Evolutionary conservation across 2,888 invertebrate genomes (phyloP).

Genomic region (Dryomyza anilis): DNA sequence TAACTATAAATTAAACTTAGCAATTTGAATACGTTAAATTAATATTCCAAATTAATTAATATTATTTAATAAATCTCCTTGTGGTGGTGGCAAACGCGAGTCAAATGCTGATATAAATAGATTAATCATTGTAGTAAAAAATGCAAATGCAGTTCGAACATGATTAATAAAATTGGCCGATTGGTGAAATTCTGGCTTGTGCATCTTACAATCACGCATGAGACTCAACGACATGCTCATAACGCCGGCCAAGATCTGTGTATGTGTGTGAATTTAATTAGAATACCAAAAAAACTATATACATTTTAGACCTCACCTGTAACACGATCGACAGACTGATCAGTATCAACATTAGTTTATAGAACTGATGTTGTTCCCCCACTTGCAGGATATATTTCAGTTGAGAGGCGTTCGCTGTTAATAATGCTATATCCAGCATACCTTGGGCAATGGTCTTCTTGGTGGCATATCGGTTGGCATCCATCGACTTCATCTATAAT

Average conservation of each 20-base stretch:
- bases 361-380: constrained; percentile 85
- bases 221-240: constrained; percentile 76
- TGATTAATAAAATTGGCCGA: constrained; percentile 76
- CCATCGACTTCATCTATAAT: constrained; percentile 73
- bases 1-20: too few relatives aligned
- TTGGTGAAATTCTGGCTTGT: constrained; percentile 70
- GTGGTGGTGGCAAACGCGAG: constrained; percentile 62
- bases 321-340: constrained; percentile 82
- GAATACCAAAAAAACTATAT: neutral
- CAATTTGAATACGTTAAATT: too few relatives aligned
- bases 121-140: constrained; percentile 76
- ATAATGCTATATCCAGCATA: constrained; percentile 84
- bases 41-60: constrained; percentile 7
- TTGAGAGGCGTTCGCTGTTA: constrained; percentile 88
- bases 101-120: constrained; percentile 80
- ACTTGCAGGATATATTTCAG: constrained; percentile 85
- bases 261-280: constrained; percentile 37
- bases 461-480: constrained; percentile 88
- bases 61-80: constrained; percentile 45
- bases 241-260: constrained; percentile 75
- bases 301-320: constrained; percentile 69
- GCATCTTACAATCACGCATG: constrained; percentile 77
- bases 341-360: constrained; percentile 77
- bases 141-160: constrained; percentile 71
- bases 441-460: constrained; percentile 93